Base-by-base conservation (phyloP, 2,797 vertebrate species). In the Bucorvus abyssinicus region DNA sequence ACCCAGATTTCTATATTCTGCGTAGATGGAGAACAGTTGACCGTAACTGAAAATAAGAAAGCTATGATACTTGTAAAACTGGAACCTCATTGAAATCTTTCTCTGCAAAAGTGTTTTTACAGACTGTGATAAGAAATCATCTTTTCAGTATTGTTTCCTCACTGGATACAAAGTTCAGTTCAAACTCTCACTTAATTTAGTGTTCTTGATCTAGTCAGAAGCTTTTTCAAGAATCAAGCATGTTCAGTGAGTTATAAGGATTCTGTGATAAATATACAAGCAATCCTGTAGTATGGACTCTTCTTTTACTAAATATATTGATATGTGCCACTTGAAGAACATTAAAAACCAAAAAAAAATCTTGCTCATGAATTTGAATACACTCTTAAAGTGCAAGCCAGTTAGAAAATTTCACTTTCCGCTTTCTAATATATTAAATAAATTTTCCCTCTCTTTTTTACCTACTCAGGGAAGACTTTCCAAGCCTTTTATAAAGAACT, bases 391-490 rank as follows among this genome's bases (percentile, higher is more conserved):
- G 3, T 20, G 5, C 32, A 60, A 75, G 5, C 2, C 30, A 38
- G 6, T 17, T 63, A 44, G 17, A 59, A 95, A 84, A 53, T 49
- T 29, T 60, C 32, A 59, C 18, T 90, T 63, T 6, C 19, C 10
- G n/a, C 3, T 11, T 68, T 68, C 71, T 34, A 68, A 71, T 65
- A 44, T 10, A 24, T 47, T 80, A 47, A 56, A 93, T 16, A 64
- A 32, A 3, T 7, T 27, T 24, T 53, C 24, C n/a, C 19, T 10
- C 4, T 3, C 23, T 6, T 15, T 7, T 5, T 2, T 8, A 1
- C 21, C 8, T 10, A 2, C 44, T 8, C 12, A 3, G 4, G 12
- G 15, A 92, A 93, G 14, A 5, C 1, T 60, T 80, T 63, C 3
- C 6, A 63, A 45, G 20, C 50, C 16, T 68, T 59, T 44, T 56